Conservation (phyloP, 1,140 invertebrate genomes). For the Neocloeon triangulifer region DNA sequence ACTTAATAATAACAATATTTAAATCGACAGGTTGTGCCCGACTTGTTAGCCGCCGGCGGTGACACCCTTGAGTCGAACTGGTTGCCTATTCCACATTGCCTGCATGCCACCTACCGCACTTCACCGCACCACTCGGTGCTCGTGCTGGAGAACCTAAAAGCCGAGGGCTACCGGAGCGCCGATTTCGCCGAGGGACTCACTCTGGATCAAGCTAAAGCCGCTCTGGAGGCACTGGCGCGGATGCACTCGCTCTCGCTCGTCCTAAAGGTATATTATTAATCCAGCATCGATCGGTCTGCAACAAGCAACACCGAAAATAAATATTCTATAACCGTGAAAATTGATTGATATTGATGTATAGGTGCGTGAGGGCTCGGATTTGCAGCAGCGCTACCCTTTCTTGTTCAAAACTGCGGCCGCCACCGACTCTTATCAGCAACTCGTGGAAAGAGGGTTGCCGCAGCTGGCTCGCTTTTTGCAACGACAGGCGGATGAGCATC, state of each 20-base stretch:
- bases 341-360: no score
- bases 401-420: slow-evolving; percentile 50
- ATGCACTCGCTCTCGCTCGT: slow-evolving; percentile 45
- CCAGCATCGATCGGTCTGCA: no score
- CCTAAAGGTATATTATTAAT: slow-evolving; percentile 33
- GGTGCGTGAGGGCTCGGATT: slow-evolving; percentile 19
- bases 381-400: slow-evolving; percentile 44
- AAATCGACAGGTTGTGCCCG: slow-evolving; percentile 38
- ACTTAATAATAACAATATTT: no score
- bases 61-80: slow-evolving; percentile 12
- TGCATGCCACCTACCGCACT: slow-evolving; percentile 34
- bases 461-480: slow-evolving; percentile 26
- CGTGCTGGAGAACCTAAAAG: slow-evolving; percentile 33
- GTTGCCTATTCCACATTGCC: slow-evolving; percentile 35
- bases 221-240: slow-evolving; percentile 39
- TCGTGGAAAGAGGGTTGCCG: slow-evolving; percentile 46
- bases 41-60: slow-evolving; percentile 18
- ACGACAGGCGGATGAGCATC: slow-evolving; percentile 5
- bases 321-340: no score
- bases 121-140: slow-evolving; percentile 27
- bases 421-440: slow-evolving; percentile 50
- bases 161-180: slow-evolving; percentile 23
- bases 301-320: no score
- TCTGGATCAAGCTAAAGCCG: slow-evolving; percentile 33
- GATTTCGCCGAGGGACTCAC: slow-evolving; percentile 45